Base-by-base conservation (phyloP, 1,140 invertebrate genomes). In the Geopemphigus sp. region DNA sequence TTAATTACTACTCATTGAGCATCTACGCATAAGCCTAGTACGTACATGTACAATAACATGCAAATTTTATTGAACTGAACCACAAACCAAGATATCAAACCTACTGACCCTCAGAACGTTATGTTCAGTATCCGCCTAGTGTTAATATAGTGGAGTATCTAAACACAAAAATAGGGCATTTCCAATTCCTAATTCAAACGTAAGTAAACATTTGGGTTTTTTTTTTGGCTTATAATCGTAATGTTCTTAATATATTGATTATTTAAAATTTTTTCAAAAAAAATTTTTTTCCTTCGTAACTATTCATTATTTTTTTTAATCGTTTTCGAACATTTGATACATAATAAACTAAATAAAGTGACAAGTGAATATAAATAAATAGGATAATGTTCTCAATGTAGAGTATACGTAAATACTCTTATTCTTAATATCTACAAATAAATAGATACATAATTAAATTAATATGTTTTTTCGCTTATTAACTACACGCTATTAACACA, bases 1-100 rank as follows among this genome's bases (percentile, higher is more conserved):
- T 78, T 78, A 78, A 78, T 78, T 78, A 78, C 39, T 26, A 63
- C 39, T 78, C 74, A 78, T 78, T 78, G 56, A 78, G 19, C 39
- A 78, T 61, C 39, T 78, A 78, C 74, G 45, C 74, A 61, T 61
- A 78, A 39, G 74, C 56, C 74, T 57, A 50, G 53, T 39, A 50
- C 12, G 29, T 56, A 57, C 22, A 70, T 26, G 39, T 72, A 56
- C 56, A 57, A 39, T 59, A 76, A 19, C 54, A 78, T 61, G 74
- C 56, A 63, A 78, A 78, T 78, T 78, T 78, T 78, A 78, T 78
- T 78, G 39, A 78, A 78, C 29, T 47, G 57, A 78, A 61, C 24
- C 74, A 47, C 57, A 78, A 47, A 78, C 56, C 39, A 78, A 47
- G 39, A 78, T 78, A 78, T 47, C 56, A 45, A 63, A 61, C 74